Evolutionary conservation across 2,113 vertebrate species (phyloP).

Genomic region (Noturus placidus): DNA sequence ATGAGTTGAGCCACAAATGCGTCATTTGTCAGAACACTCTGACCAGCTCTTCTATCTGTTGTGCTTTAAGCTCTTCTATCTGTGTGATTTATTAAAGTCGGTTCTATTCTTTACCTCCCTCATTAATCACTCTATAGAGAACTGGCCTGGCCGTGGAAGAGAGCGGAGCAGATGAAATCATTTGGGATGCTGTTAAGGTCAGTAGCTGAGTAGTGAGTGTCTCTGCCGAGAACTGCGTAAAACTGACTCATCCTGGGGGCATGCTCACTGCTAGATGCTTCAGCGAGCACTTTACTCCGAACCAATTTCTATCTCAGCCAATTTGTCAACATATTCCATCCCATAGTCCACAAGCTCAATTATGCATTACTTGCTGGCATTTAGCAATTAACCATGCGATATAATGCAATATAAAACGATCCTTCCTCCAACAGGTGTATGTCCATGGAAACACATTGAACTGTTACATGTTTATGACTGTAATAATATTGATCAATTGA

Average conservation of each 20-base stretch:
- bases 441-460: neutral
- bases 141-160: slow-evolving; percentile 37
- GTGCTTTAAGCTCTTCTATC: slow-evolving; percentile 20
- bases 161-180: slow-evolving; percentile 46
- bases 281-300: slow-evolving; percentile 29
- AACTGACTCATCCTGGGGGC: slow-evolving; percentile 42
- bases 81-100: slow-evolving; percentile 54
- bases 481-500: neutral
- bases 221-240: slow-evolving; percentile 31
- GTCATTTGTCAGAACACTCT: slow-evolving; percentile 25
- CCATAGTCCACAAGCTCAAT: neutral
- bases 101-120: slow-evolving; percentile 30
- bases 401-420: neutral
- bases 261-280: slow-evolving; percentile 20
- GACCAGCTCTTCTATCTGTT: slow-evolving; percentile 1
- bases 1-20: slow-evolving; percentile 1
- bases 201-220: slow-evolving; percentile 36
- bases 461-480: neutral
- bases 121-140: slow-evolving; percentile 54
- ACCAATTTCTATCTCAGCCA: slow-evolving; percentile 26
- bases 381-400: neutral
- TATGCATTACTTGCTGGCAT: neutral
- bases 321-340: slow-evolving; percentile 38
- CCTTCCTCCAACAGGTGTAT: slow-evolving; percentile 1
- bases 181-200: slow-evolving; percentile 55